Evolutionary conservation across 2,797 vertebrate species (phyloP), one percentile per base, ranked within the genome.

Genomic region (Chaenodraco wilsoni): DNA sequence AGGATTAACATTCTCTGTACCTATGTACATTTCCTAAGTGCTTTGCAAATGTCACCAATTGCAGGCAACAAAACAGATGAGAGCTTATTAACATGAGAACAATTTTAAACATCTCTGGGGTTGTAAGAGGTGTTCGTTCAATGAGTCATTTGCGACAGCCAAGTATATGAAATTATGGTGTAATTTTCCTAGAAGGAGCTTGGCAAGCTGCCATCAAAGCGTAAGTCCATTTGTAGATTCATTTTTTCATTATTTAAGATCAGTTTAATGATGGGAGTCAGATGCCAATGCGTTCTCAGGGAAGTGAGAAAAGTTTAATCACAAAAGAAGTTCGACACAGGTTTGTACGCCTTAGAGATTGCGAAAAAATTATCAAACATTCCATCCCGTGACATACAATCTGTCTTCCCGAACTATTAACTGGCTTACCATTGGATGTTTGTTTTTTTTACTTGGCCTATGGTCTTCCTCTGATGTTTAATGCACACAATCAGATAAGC

Each of bases 1-100:
- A 74, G 76, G 71, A 86, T 87, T 88, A 69, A 87, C 82, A 66
- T 81, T 79, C 77, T 27, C 27, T 27, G 27, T 27, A 80, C 65
- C 74, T 62, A 23, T 21, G n/a, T 44, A 58, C 57, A 41, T 69
- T 27, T 68, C 31, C 33, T 17, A 23, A 51, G 46, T 57, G 67
- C 55, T n/a, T 57, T 41, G 41, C 11, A 76, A 81, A 84, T 72
- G 56, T 60, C 60, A 76, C 17, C 72, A 14, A 65, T 33, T n/a
- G 23, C 51, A 58, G 44, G 33, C 21, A 37, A 74, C 54, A 76
- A 72, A 83, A 57, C 17, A 69, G 46, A 78, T 19, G 16, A 65
- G 41, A 31, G 9, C 9, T 55, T 44, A 44, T 75, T 79, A 69
- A 16, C 9, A 31, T 33, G 16, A 9, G 19, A n/a, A 3, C 68